These are phyloP conservation scores for Leistus spinibarbis DNA, from an alignment of 2,888 invertebrate species.

Conservation along the genomic window DNA sequence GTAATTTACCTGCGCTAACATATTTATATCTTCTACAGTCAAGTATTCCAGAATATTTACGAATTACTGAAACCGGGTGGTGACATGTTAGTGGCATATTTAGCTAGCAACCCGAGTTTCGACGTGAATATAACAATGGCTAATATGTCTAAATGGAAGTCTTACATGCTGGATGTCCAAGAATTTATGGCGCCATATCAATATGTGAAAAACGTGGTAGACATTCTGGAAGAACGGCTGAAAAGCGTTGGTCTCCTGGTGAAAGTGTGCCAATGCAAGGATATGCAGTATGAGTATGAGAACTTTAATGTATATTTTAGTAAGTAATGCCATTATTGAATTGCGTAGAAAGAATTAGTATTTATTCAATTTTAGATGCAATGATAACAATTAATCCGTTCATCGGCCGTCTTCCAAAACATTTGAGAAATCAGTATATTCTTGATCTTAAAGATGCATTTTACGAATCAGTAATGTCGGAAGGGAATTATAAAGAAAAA, in stretches of 20 bases:
- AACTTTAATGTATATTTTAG: slow-evolving; percentile 65
- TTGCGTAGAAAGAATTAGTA: no score
- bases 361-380: slow-evolving; percentile 5
- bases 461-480: slow-evolving; percentile 56
- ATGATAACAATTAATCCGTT: slow-evolving; percentile 32
- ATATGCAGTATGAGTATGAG: slow-evolving; percentile 64
- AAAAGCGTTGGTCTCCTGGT: slow-evolving; percentile 66
- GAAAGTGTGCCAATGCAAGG: slow-evolving; percentile 64
- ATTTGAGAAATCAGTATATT: slow-evolving; percentile 66
- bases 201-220: slow-evolving; percentile 64
- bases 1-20: no score
- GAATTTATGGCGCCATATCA: slow-evolving; percentile 74
- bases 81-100: slow-evolving; percentile 70
- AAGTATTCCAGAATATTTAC: slow-evolving; percentile 69
- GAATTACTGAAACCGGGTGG: slow-evolving; percentile 71
- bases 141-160: slow-evolving; percentile 62
- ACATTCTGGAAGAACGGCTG: slow-evolving; percentile 62
- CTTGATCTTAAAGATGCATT: slow-evolving; percentile 64
- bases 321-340: no score
- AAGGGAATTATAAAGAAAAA: slow-evolving; percentile 56
- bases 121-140: slow-evolving; percentile 70
- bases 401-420: slow-evolving; percentile 53
- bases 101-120: slow-evolving; percentile 72
- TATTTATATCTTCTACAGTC: slow-evolving; percentile 56
- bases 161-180: slow-evolving; percentile 69